phyloP scores from a whole-genome alignment of 1,140 invertebrate genomes.

The Daktulosphaira vitifoliae region DNA sequence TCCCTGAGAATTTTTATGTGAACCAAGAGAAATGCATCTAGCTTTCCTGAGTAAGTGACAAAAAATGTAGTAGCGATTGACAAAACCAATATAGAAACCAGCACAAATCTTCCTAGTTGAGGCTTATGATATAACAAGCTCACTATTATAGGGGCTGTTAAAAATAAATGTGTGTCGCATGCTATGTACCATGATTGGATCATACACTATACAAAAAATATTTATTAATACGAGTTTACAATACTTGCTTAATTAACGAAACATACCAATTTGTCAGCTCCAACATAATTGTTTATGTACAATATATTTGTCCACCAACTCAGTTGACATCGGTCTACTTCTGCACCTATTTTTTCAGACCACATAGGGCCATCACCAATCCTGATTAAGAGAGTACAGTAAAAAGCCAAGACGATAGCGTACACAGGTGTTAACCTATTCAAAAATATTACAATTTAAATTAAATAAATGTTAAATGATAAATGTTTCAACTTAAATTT shows the following conservation, averaged over 20 bases:
- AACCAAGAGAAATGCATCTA: slow-evolving; percentile 22
- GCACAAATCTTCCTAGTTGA: slow-evolving; percentile 30
- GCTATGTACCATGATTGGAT: slow-evolving; percentile 51
- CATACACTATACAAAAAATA: slow-evolving; percentile 46
- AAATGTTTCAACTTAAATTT: too few species aligned
- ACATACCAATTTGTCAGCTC: slow-evolving; percentile 38
- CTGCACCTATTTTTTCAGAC: slow-evolving; percentile 38
- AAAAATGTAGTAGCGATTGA: slow-evolving; percentile 27
- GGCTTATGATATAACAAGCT: slow-evolving; percentile 45
- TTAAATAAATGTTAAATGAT: too few species aligned
- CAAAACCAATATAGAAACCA: slow-evolving; percentile 14
- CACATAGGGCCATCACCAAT: slow-evolving; percentile 45
- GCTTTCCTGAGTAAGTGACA: slow-evolving; percentile 33
- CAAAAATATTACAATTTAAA: slow-evolving; percentile 1
- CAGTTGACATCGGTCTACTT: slow-evolving; percentile 42
- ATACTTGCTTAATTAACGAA: too few species aligned
- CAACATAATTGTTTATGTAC: slow-evolving; percentile 52
- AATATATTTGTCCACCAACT: slow-evolving; percentile 53
- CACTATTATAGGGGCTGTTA: slow-evolving; percentile 46
- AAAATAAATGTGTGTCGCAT: slow-evolving; percentile 49
- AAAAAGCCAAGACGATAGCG: slow-evolving; percentile 43
- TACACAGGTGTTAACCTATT: slow-evolving; percentile 46
- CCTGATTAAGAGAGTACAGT: slow-evolving; percentile 42
- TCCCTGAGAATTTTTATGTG: slow-evolving; percentile 21
- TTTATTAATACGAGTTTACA: too few species aligned